Base-by-base conservation (phyloP, 2,797 vertebrate genomes). In the Mallotus villosus region DNA sequence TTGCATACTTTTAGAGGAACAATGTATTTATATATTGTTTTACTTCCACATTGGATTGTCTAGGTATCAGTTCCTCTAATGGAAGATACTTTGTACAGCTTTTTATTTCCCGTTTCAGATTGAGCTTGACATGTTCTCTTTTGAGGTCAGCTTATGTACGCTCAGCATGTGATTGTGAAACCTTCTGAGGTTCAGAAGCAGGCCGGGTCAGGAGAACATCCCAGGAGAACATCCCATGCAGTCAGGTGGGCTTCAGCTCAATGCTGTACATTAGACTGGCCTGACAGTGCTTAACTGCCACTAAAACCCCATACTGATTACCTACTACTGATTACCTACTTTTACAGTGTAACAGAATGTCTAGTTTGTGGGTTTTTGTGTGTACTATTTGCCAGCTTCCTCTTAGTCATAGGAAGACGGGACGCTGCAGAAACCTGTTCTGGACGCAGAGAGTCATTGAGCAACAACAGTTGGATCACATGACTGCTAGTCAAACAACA, bases 401-500 rank as follows among this genome's bases (percentile, higher is more conserved):
- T 6, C 51, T n/a, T 55, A 46, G 41, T 55, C 16, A 55, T 55
- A 55, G 5, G 16, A 17, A 5, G 16, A 17, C 1, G 51, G 51
- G 19, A n/a, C 16, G 5, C 19, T 67, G 64, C 6, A 12, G 7
- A 41, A n/a, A 57, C 3, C n/a, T 49, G 34, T 37, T 14, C 4
- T 64, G 4, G 6, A n/a, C 14, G 19, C 49, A 2, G 19, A 19
- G 51, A 55, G 4, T n/a, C 3, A 64, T 64, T 65, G 63, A 49
- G 63, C 67, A 79, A 76, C 74, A 71, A 25, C 69, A 51, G 14
- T 73, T 87, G 71, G 85, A 78, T 5, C 75, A 85, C 76, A 77
- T 58, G 65, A 73, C 68, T 65, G 73, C 59, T 86, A 82, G 86
- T 87, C 81, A 88, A 81, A 89, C 73, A 61, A 2, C 41, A 46